Conservation (phyloP, 35 echinoderm and acorn worm genomes). For the Acanthaster planci region DNA sequence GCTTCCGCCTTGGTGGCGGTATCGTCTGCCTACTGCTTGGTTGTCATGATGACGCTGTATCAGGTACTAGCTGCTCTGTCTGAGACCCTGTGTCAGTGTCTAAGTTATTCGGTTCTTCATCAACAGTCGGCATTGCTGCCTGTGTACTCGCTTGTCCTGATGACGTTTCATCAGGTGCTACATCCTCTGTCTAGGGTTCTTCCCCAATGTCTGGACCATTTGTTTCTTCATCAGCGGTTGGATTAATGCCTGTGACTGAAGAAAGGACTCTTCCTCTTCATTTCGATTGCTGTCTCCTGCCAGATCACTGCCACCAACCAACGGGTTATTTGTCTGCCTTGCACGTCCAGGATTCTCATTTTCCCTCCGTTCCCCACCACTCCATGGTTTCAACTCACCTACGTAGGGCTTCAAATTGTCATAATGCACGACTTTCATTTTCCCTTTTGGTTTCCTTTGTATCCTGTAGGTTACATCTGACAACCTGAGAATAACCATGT, state of each 20-base stretch:
- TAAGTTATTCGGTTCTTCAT: background rate
- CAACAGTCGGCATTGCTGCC: constrained; percentile 35
- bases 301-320: too few relatives aligned
- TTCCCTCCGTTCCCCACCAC: background rate
- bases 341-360: too few relatives aligned
- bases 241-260: constrained; percentile 8
- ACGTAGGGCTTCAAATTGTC: background rate
- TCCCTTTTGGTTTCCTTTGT: background rate
- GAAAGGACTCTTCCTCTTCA: constrained; percentile 45
- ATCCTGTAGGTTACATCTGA: constrained; percentile 15
- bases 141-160: constrained; percentile 37
- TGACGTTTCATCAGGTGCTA: constrained; percentile 47
- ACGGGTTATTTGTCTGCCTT: too few relatives aligned
- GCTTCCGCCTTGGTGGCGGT: too few relatives aligned
- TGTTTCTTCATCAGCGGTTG: too few relatives aligned
- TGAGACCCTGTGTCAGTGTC: too few relatives aligned
- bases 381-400: background rate
- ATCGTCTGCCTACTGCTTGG: too few relatives aligned
- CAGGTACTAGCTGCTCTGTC: too few relatives aligned
- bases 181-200: too few relatives aligned
- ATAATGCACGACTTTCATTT: background rate
- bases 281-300: too few relatives aligned
- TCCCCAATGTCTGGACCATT: constrained; percentile 40
- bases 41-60: too few relatives aligned
- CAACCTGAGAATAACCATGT: background rate